phyloP scores from a whole-genome alignment of 2,113 vertebrate species.

The Elephas maximus region DNA sequence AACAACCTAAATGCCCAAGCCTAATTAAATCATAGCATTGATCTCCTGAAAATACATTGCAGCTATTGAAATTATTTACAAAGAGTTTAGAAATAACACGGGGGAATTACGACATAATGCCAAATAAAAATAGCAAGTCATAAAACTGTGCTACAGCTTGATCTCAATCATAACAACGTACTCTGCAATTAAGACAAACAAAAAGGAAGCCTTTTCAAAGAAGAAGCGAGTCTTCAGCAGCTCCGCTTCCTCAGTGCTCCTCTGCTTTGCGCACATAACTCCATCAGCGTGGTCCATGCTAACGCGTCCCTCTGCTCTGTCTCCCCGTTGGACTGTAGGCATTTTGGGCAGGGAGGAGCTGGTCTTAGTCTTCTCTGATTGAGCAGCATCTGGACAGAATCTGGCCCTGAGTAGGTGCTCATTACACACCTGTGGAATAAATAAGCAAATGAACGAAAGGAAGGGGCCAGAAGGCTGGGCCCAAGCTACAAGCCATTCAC shows the following conservation, averaged over 20 bases:
- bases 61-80: constrained; percentile 18
- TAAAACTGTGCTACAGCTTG: not conserved
- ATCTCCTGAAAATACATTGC: not conserved
- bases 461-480: not conserved
- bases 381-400: not conserved
- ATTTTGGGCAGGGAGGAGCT: too few species aligned
- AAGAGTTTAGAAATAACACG: not conserved
- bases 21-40: not conserved
- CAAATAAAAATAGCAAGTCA: not conserved
- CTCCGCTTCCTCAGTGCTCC: not conserved
- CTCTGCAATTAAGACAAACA: not conserved
- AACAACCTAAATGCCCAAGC: not conserved
- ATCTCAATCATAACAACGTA: not conserved
- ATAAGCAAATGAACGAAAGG: not conserved
- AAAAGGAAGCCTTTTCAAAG: not conserved
- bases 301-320: not conserved
- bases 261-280: accelerated
- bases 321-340: not conserved
- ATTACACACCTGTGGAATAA: not conserved
- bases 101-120: not conserved
- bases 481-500: not conserved
- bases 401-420: not conserved
- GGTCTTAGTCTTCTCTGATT: not conserved
- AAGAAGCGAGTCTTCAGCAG: not conserved
- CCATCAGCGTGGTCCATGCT: not conserved